phyloP scores from a whole-genome alignment of 1,140 invertebrate genomes.

The Cyrtorhinus lividipennis region DNA sequence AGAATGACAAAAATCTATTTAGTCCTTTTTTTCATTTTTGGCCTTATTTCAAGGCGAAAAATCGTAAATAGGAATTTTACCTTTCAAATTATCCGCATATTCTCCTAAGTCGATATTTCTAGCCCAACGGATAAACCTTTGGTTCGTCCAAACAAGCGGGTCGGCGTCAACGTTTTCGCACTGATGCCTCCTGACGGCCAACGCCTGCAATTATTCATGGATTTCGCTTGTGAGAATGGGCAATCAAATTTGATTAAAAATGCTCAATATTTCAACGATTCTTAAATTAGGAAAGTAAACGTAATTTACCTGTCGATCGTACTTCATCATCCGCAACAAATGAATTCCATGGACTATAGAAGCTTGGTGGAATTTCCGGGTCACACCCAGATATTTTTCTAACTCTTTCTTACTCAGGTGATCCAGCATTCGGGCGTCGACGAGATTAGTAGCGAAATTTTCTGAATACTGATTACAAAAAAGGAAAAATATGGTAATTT shows the following conservation, averaged over 20 bases:
- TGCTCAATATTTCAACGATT: neutral
- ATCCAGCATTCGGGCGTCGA: conserved; percentile 82
- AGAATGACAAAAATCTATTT: too few species aligned
- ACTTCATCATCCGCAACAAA: conserved; percentile 77
- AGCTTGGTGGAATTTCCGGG: conserved; percentile 82
- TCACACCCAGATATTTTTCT: conserved; percentile 80
- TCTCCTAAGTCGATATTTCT: conserved; percentile 82
- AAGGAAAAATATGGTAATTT: conserved; percentile 13
- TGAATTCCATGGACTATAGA: conserved; percentile 87
- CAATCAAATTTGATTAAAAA: neutral
- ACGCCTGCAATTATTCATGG: conserved; percentile 45
- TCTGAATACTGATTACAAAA: conserved; percentile 60
- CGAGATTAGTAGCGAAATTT: conserved; percentile 73
- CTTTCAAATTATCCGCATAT: conserved; percentile 88
- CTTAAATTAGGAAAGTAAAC: neutral
- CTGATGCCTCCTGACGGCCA: conserved; percentile 71
- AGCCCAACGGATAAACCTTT: conserved; percentile 83
- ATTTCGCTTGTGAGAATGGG: too few species aligned
- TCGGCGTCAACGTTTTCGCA: conserved; percentile 76
- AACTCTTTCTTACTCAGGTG: conserved; percentile 84
- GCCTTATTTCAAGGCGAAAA: too few species aligned
- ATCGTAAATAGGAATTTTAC: too few species aligned
- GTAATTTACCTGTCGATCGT: conserved; percentile 63
- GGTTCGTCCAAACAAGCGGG: conserved; percentile 89
- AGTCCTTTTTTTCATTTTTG: too few species aligned